Evolutionary conservation across 2,888 invertebrate genomes (phyloP).

Genomic region (Aromia moschata): DNA sequence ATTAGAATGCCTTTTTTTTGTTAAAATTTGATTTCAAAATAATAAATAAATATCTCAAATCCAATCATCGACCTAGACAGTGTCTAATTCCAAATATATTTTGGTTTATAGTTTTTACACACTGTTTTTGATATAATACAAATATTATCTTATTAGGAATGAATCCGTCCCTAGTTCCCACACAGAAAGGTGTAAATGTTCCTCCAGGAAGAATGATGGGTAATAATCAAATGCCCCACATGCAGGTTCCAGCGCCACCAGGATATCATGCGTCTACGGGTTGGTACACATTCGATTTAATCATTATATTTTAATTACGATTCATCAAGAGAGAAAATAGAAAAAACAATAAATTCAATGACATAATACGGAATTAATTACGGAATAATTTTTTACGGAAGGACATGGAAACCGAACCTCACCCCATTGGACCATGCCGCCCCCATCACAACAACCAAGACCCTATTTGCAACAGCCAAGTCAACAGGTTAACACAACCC

Average conservation of each 20-base stretch:
- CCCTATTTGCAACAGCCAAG: slow-evolving; percentile 53
- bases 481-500: slow-evolving; percentile 55
- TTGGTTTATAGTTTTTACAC: too few relatives aligned
- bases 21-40: too few relatives aligned
- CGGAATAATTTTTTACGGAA: slow-evolving; percentile 20
- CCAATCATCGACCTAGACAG: too few relatives aligned
- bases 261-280: slow-evolving; percentile 62
- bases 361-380: too few relatives aligned
- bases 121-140: background rate
- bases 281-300: slow-evolving; percentile 16
- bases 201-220: slow-evolving; percentile 45
- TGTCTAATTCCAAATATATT: too few relatives aligned
- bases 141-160: slow-evolving; percentile 31
- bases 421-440: slow-evolving; percentile 70
- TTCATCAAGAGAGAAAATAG: background rate
- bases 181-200: slow-evolving; percentile 40
- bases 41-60: too few relatives aligned
- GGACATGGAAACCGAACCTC: slow-evolving; percentile 40
- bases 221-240: slow-evolving; percentile 55
- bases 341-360: background rate
- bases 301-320: slow-evolving; percentile 2
- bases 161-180: slow-evolving; percentile 35
- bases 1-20: too few relatives aligned
- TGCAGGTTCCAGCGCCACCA: slow-evolving; percentile 59
- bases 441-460: slow-evolving; percentile 65